Base-by-base conservation (phyloP, 2,113 vertebrate species). In the Tragelaphus scriptus region DNA sequence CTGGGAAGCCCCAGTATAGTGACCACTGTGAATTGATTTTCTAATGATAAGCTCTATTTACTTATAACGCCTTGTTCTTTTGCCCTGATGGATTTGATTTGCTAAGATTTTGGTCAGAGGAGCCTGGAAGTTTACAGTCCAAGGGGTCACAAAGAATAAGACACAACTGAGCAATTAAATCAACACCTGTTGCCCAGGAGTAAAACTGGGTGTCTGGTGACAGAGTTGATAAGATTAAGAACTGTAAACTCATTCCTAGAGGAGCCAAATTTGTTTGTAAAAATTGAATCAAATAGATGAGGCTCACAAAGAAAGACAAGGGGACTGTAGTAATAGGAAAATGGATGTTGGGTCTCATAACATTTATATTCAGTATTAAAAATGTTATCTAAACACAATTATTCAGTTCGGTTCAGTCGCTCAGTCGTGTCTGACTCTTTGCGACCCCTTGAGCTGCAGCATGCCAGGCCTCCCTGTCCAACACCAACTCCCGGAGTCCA, bases 91-190 rank as follows among this genome's bases (percentile, higher is more conserved):
- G 30, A 63, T 88, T 84, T 88, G 36, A 56, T 84, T 94, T 77
- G 47, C 56, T 91, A 56, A 90, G 49, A 88, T 44, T 85, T 96
- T 84, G 58, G 68, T 71, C n/a, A 71, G 68, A n/a, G 68, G 68
- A 71, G 19, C 19, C 19, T 71, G 19, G n/a, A 40, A 23, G 65
- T 36, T 71, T 71, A 21, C 9, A 36, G 65, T 36, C n/a, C n/a
- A 71, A 36, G 65, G n/a, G n/a, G 17, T 71, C 65, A 36, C 0
- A 2, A 68, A 2, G n/a, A 71, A 19, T 71, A 10, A 71, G 68
- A 40, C n/a, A 12, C 68, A 71, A 71, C 17, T 71, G 68, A 71
- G 68, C n/a, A 21, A 40, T 36, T 71, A 71, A 40, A 36, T n/a
- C 21, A 12, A n/a, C 68, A 71, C n/a, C 68, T 71, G 19, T 40